Base-by-base conservation (phyloP, 2,888 invertebrate species). In the Calephelis perditalis region DNA sequence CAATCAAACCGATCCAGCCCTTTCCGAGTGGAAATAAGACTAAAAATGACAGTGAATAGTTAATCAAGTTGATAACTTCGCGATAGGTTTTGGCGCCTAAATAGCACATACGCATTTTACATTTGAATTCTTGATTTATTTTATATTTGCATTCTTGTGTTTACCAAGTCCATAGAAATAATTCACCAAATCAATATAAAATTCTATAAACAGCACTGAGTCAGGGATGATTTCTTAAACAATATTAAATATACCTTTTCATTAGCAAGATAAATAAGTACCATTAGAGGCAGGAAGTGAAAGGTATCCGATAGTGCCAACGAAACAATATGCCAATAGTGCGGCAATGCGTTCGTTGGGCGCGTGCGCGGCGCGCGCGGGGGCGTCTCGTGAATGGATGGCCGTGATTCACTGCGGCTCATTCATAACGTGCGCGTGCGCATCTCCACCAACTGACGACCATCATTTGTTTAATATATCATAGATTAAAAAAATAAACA, bases 351-450 rank as follows among this genome's bases (percentile, higher is more conserved):
- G 79, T 81, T 77, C 74, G 77, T 76, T 70, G 72, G 76, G 77
- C 82, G 79, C 81, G 82, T 79, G 84, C 81, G 74, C 26, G 26
- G 26, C 26, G 26, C 3, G 68, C 37, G 85, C 77, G 86, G 81
- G 80, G 86, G 84, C 82, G 84, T 73, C 64, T 70, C 70, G 78
- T 88, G 84, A 88, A 89, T 88, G 88, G 81, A 76, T 69, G 73
- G 72, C 78, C 75, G 79, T 88, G 87, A 88, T 83, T 89, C 89
- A 88, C 82, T 72, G 76, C 74, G 73, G 67, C 74, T 77, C 87
- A 88, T 89, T 89, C 86, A 88, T 79, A 80, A 75, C 73, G 72
- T 70, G 71, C 75, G 75, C 73, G 64, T 62, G 71, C 70, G 68
- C 65, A 69, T 63, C 66, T 62, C 62, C 60, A 58, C 54, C 62